phyloP scores from a whole-genome alignment of 2,797 vertebrate genomes.

The Hydrocynus forskahlii region DNA sequence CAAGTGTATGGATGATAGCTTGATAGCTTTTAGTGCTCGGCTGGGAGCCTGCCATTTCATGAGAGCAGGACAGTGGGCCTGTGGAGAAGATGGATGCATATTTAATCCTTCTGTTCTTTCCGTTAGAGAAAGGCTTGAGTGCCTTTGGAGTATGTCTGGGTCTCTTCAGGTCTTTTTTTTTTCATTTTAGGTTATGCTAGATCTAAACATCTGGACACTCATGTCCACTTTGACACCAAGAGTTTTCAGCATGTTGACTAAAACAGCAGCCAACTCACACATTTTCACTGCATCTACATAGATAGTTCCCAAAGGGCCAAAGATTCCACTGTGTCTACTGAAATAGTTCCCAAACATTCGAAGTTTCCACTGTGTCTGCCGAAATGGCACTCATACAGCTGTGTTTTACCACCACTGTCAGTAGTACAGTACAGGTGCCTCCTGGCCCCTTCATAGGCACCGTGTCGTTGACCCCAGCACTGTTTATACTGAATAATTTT shows the following conservation, averaged over 20 bases:
- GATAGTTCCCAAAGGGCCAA: not conserved
- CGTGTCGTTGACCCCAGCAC: too few relatives aligned
- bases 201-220: too few relatives aligned
- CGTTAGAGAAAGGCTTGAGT: constrained; percentile 38
- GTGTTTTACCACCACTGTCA: too few relatives aligned
- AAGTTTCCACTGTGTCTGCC: not conserved
- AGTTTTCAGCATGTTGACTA: not conserved
- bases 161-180: constrained; percentile 8
- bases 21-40: constrained; percentile 52
- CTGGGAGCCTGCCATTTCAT: constrained; percentile 47
- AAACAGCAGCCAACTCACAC: not conserved
- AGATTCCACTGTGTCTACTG: not conserved
- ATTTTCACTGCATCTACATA: not conserved
- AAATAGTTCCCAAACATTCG: not conserved
- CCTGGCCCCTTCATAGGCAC: too few relatives aligned
- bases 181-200: too few relatives aligned
- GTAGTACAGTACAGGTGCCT: too few relatives aligned
- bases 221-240: not conserved
- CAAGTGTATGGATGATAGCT: not conserved
- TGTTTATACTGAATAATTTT: too few relatives aligned
- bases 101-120: constrained; percentile 51
- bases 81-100: constrained; percentile 40
- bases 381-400: too few relatives aligned
- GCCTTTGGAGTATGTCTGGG: constrained; percentile 46
- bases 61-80: constrained; percentile 36